Percentiles rank a stretch among this genome's conserved stretches.
Evolutionary conservation across 2,797 vertebrate species (phyloP).

Genomic region (Fringilla coelebs): DNA sequence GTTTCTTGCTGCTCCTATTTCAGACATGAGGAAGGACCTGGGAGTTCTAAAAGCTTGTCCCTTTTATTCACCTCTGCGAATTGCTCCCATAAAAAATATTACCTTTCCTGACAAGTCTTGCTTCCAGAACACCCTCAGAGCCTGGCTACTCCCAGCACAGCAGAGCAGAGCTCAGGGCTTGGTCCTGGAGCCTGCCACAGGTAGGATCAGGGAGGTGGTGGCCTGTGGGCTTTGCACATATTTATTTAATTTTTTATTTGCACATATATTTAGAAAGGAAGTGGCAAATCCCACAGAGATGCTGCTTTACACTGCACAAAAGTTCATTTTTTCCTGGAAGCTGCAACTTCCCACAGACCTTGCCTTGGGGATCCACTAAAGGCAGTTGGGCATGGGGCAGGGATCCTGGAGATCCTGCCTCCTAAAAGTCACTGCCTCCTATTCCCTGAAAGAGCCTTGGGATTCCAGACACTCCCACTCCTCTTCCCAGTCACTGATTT

Average conservation of each 20-base stretch:
- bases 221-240: neutral
- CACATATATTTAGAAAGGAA: neutral
- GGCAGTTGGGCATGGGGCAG: neutral
- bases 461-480: neutral
- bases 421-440: neutral
- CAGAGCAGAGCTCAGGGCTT: neutral
- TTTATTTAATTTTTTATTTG: neutral
- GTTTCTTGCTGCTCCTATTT: conserved; percentile 12
- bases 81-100: neutral
- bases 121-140: neutral
- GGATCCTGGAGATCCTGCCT: neutral
- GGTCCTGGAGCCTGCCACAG: neutral
- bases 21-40: neutral
- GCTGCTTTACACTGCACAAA: neutral
- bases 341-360: neutral
- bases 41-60: neutral
- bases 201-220: neutral
- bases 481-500: neutral
- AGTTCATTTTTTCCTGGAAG: neutral
- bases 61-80: conserved; percentile 25
- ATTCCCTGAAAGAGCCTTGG: neutral
- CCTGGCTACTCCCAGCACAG: neutral
- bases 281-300: neutral
- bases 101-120: neutral
- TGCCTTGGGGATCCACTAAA: neutral